Percentiles rank a stretch among this genome's conserved stretches.
These are phyloP conservation scores for Clarias macrocephalus DNA, from an alignment of 2,113 vertebrate species.

Conservation along the genomic window DNA sequence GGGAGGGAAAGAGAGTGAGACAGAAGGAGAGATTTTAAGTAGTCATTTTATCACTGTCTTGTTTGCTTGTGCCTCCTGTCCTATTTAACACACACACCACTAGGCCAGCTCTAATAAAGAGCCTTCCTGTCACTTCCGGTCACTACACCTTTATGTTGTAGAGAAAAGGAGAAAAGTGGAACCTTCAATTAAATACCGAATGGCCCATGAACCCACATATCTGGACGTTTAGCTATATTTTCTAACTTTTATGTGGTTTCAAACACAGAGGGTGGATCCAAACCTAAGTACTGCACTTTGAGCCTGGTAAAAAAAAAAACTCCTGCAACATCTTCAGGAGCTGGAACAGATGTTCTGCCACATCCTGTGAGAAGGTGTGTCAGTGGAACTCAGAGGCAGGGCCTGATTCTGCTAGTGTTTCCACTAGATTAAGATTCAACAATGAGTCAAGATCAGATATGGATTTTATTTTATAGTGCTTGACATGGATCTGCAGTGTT, in stretches of 20 bases:
- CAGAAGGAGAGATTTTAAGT: neutral
- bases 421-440: too few species aligned
- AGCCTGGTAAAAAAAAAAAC: neutral
- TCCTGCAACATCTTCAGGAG: neutral
- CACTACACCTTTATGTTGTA: neutral
- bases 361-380: neutral
- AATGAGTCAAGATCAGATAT: neutral
- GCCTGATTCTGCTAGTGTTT: neutral
- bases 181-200: neutral
- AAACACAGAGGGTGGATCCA: neutral
- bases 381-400: neutral
- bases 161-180: neutral
- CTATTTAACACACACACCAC: conserved; percentile 21
- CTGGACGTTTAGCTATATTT: neutral
- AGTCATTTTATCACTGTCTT: conserved; percentile 32
- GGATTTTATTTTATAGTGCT: neutral
- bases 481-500: neutral
- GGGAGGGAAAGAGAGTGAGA: conserved; percentile 4
- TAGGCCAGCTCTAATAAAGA: neutral
- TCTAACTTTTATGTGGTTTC: neutral
- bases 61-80: conserved; percentile 8
- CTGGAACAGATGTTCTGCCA: neutral
- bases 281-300: neutral
- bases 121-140: neutral
- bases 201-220: neutral